These are phyloP conservation scores for Drosophila putrida DNA, from an alignment of 2,888 invertebrate species.

Conservation along the genomic window DNA sequence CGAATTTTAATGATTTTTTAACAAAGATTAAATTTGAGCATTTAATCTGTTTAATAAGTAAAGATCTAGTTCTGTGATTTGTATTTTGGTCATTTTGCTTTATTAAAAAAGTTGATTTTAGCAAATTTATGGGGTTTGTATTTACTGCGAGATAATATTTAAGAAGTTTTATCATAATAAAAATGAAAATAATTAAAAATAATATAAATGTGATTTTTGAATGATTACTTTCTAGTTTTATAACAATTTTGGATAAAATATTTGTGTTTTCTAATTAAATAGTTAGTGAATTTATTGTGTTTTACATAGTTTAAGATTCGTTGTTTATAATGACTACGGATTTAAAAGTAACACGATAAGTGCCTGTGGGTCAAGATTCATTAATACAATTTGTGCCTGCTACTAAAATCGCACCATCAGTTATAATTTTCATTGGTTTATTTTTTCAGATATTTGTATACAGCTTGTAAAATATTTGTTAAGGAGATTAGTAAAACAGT, in stretches of 20 bases:
- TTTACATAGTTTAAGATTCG: background rate
- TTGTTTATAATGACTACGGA: background rate
- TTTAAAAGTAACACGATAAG: background rate
- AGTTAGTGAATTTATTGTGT: background rate
- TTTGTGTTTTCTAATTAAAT: background rate
- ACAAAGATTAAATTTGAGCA: too few relatives aligned
- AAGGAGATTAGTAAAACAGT: too few relatives aligned
- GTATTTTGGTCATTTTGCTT: too few relatives aligned
- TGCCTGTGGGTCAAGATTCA: background rate
- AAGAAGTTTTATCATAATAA: background rate
- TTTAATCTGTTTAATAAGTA: too few relatives aligned
- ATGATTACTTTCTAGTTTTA: background rate
- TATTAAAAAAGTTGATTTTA: too few relatives aligned
- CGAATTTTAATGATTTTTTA: too few relatives aligned
- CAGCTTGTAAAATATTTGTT: too few relatives aligned
- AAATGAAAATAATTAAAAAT: background rate
- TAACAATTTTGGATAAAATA: background rate
- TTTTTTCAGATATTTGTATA: too few relatives aligned
- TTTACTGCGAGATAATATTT: background rate
- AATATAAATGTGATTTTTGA: background rate
- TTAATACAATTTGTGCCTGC: slow-evolving; percentile 6
- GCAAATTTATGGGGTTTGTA: too few relatives aligned
- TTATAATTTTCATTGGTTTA: slow-evolving; percentile 2
- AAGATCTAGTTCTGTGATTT: too few relatives aligned
- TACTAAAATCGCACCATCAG: slow-evolving; percentile 2